These are phyloP conservation scores for Machaerirhynchus nigripectus DNA, from an alignment of 2,113 vertebrate species.

Conservation along the genomic window DNA sequence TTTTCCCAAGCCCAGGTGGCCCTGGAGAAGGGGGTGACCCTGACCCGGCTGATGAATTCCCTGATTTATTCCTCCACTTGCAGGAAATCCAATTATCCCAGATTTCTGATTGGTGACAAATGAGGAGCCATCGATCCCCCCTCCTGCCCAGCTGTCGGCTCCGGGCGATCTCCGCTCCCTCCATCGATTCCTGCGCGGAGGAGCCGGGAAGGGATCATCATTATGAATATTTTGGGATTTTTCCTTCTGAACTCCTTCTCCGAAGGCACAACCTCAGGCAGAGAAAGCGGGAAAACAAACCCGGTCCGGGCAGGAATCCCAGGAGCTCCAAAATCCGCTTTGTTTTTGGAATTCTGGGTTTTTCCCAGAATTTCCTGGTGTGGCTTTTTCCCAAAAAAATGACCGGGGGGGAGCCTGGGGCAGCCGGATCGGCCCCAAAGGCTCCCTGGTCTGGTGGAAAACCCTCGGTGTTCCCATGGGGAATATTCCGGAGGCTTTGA, in stretches of 20 bases:
- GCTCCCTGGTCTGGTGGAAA: accelerated
- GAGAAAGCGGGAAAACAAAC: background rate
- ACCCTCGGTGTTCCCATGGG: accelerated
- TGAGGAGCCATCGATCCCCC: background rate
- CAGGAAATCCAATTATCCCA: slow-evolving; percentile 23
- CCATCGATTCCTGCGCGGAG: background rate
- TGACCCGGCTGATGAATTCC: background rate
- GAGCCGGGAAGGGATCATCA: background rate
- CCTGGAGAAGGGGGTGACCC: background rate
- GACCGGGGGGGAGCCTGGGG: accelerated
- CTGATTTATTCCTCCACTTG: background rate
- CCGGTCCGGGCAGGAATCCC: background rate
- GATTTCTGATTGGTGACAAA: slow-evolving; percentile 12
- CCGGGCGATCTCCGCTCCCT: background rate
- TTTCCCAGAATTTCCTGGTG: too few relatives aligned
- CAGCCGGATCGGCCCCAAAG: background rate
- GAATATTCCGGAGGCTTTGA: accelerated
- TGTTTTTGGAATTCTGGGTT: background rate
- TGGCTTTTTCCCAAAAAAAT: background rate
- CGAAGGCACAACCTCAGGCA: background rate
- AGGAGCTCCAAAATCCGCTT: background rate
- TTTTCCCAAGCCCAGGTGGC: background rate
- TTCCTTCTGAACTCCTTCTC: background rate
- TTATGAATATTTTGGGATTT: too few relatives aligned
- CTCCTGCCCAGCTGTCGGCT: background rate